A percentile compares a stretch with the other conserved stretches of the same genome.
These are phyloP conservation scores for Psilanteris sp. DNA, from an alignment of 1,140 invertebrate genomes.

Conservation along the genomic window DNA sequence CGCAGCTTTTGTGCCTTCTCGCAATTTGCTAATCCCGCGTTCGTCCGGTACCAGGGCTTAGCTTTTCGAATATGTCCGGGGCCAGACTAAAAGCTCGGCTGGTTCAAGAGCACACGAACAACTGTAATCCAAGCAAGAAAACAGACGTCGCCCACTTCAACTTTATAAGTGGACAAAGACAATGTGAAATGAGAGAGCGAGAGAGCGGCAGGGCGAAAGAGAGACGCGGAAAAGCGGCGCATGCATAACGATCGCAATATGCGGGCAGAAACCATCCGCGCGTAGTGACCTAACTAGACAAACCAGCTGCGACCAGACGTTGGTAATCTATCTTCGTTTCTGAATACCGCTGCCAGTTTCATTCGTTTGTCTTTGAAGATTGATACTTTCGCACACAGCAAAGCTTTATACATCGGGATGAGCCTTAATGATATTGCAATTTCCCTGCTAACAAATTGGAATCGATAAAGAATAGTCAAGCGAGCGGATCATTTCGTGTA, in stretches of 20 bases:
- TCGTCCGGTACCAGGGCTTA: constrained; percentile 47
- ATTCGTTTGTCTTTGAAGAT: constrained; percentile 66
- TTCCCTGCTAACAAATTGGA: constrained; percentile 36
- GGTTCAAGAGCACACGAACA: constrained; percentile 35
- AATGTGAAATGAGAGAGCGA: constrained; percentile 43
- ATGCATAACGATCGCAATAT: constrained; percentile 60
- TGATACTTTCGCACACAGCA: constrained; percentile 47
- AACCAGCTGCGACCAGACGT: constrained; percentile 57
- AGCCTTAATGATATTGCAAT: constrained; percentile 44
- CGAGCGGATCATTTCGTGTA: constrained; percentile 24
- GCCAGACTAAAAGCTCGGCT: constrained; percentile 36
- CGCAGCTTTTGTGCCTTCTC: constrained; percentile 39
- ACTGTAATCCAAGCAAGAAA: constrained; percentile 57
- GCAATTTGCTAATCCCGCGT: constrained; percentile 56
- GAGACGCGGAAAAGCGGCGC: constrained; percentile 13
- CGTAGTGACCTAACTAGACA: constrained; percentile 38
- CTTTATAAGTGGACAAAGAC: constrained; percentile 60
- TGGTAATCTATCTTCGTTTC: constrained; percentile 68
- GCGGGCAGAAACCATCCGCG: constrained; percentile 34
- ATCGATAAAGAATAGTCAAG: constrained; percentile 19
- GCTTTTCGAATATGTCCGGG: constrained; percentile 41
- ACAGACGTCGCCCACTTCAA: constrained; percentile 54
- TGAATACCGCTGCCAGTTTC: constrained; percentile 64
- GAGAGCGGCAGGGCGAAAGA: too few relatives aligned
- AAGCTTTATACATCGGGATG: constrained; percentile 14